A percentile compares a stretch with the other conserved stretches of the same genome.
Evolutionary conservation across 2,888 invertebrate genomes (phyloP).

Genomic region (Habrosyne pyritoides): DNA sequence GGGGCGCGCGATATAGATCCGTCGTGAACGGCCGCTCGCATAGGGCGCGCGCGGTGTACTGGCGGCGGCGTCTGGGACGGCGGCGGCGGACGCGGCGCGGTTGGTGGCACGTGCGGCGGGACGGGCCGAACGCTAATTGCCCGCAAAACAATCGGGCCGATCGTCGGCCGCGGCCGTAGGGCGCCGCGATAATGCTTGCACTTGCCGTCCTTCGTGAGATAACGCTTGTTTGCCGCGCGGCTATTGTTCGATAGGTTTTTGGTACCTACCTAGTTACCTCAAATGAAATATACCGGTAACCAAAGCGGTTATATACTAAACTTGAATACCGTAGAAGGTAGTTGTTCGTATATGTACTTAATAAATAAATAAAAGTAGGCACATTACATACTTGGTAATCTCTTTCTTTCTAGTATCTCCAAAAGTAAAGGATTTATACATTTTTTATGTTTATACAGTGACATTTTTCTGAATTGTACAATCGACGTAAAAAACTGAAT

Average conservation of each 20-base stretch:
- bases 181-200: slow-evolving; percentile 45
- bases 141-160: slow-evolving; percentile 79
- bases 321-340: no score
- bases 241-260: slow-evolving; percentile 38
- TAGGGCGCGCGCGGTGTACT: slow-evolving; percentile 77
- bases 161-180: slow-evolving; percentile 47
- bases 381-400: no score
- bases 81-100: slow-evolving; percentile 26
- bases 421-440: no score
- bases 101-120: slow-evolving; percentile 65
- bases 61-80: slow-evolving; percentile 35
- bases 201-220: slow-evolving; percentile 56
- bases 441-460: no score
- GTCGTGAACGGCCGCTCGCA: slow-evolving; percentile 69
- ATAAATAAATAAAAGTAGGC: no score
- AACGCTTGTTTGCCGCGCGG: slow-evolving; percentile 29
- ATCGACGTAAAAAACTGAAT: no score
- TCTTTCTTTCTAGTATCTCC: no score
- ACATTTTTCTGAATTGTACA: no score
- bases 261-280: not conserved
- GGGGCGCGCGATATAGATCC: slow-evolving; percentile 32
- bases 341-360: no score
- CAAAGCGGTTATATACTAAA: no score
- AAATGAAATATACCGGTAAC: not conserved
- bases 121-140: slow-evolving; percentile 71